Evolutionary conservation across 2,888 invertebrate genomes (phyloP).

Genomic region (Noctua pronuba): DNA sequence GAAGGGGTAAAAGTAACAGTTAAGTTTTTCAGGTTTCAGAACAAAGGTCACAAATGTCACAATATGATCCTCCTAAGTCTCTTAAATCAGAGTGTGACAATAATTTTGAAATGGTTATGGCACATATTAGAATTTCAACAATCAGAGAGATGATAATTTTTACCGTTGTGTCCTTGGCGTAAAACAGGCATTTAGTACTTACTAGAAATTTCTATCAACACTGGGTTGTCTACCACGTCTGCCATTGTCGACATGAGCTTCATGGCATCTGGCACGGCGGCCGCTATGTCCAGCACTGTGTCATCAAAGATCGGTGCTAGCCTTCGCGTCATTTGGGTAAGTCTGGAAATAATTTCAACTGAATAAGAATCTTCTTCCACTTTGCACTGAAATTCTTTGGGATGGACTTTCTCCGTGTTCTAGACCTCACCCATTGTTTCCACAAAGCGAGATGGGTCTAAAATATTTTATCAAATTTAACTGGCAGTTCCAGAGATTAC

Average conservation of each 20-base stretch:
- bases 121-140: neutral
- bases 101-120: neutral
- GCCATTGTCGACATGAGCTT: conserved; percentile 89
- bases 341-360: conserved; percentile 68
- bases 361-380: neutral
- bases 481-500: neutral
- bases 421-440: neutral
- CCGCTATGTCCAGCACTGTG: conserved; percentile 85
- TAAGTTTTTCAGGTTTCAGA: neutral
- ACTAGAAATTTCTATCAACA: conserved; percentile 88
- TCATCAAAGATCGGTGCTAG: conserved; percentile 88
- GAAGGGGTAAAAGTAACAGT: neutral
- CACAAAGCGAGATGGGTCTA: neutral
- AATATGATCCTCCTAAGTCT: neutral
- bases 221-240: conserved; percentile 88
- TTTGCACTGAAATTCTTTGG: neutral
- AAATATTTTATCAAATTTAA: neutral
- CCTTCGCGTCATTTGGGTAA: conserved; percentile 83
- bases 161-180: neutral
- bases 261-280: conserved; percentile 87
- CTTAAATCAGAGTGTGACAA: no score
- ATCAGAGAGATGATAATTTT: no score
- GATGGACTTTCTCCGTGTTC: neutral
- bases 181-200: conserved; percentile 63
- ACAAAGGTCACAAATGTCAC: neutral